These are phyloP conservation scores for Lamellibrachia columna DNA, from an alignment of 2,888 invertebrate species.

Conservation along the genomic window DNA sequence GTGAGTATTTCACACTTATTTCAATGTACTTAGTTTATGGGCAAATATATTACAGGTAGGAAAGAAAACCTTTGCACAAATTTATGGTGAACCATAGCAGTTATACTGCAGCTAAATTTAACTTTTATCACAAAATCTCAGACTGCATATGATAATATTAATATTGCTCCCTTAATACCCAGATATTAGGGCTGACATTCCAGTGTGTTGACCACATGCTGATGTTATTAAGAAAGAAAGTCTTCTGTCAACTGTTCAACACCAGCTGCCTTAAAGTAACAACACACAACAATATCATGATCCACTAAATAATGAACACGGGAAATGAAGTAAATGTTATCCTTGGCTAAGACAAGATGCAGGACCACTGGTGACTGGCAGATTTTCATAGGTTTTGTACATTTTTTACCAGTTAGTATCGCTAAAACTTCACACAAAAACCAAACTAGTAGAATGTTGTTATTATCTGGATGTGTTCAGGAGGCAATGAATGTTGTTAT, in stretches of 20 bases:
- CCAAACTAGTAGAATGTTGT: background rate
- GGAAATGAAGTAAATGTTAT: background rate
- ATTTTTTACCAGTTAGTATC: background rate
- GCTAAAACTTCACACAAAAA: background rate
- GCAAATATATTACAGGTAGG: background rate
- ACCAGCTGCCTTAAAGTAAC: background rate
- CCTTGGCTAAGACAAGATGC: background rate
- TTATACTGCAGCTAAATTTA: background rate
- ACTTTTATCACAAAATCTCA: too few relatives aligned
- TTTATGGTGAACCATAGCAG: background rate
- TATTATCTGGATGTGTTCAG: too few relatives aligned
- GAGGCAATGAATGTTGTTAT: too few relatives aligned
- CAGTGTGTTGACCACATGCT: too few relatives aligned
- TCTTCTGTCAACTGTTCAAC: background rate
- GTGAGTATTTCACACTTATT: slow-evolving; percentile 32
- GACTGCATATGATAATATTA: background rate
- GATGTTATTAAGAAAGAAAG: background rate
- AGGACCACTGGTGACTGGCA: background rate
- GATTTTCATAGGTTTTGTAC: background rate
- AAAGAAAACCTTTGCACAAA: background rate
- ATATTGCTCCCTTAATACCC: background rate
- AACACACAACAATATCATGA: background rate
- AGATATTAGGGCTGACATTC: background rate
- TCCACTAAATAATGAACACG: background rate
- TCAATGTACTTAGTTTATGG: background rate